Conservation (phyloP, 2,797 vertebrate genomes). For the Trachops cirrhosus region DNA sequence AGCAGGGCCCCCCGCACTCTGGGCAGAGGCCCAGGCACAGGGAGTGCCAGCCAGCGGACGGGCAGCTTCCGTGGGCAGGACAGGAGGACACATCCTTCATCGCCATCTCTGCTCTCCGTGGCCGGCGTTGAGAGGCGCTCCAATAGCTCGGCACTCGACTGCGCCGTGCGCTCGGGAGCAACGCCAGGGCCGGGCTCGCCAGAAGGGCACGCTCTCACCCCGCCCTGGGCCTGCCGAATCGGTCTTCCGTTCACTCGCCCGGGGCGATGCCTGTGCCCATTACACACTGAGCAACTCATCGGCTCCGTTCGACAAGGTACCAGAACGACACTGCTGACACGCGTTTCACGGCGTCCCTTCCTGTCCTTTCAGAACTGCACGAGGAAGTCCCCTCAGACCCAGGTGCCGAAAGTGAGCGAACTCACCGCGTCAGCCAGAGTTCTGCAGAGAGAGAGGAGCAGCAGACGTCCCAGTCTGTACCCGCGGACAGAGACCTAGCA, state of each 20-base stretch:
- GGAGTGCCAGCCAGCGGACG: no score
- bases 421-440: background rate
- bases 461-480: no score
- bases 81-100: rapidly evolving
- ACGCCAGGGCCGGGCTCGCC: rapidly evolving
- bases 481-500: no score
- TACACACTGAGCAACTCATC: background rate
- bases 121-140: rapidly evolving
- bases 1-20: background rate
- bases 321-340: background rate
- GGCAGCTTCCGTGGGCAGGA: no score
- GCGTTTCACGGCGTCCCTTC: background rate
- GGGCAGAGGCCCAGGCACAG: rapidly evolving
- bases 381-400: background rate
- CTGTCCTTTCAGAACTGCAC: background rate
- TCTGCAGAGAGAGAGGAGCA: background rate
- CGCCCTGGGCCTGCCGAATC: background rate
- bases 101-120: no score
- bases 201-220: no score
- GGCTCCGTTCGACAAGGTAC: no score
- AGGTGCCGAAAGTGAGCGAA: background rate
- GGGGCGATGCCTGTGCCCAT: background rate
- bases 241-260: background rate
- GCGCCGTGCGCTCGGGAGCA: rapidly evolving
- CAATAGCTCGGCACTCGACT: background rate